phyloP scores from a whole-genome alignment of 2,797 vertebrate species.

The Otolemur crassicaudatus region DNA sequence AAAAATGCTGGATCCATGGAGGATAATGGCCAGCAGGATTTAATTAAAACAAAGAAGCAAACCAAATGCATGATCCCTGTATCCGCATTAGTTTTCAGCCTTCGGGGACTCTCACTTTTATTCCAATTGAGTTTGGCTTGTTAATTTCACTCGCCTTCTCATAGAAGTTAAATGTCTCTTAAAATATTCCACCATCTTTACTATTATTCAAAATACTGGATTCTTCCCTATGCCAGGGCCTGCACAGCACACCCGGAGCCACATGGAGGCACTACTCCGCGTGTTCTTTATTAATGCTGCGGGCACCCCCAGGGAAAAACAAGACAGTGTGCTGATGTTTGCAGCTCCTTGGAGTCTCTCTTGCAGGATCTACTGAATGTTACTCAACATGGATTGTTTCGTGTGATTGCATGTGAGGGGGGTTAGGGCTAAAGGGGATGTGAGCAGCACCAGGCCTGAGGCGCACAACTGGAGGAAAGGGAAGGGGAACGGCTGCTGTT shows the following conservation, averaged over 20 bases:
- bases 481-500: accelerated
- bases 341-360: neutral
- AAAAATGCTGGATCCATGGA: neutral
- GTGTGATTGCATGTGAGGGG: neutral
- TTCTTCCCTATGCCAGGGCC: neutral
- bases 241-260: neutral
- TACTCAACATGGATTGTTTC: neutral
- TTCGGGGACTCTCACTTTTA: neutral
- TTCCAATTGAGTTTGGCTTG: neutral
- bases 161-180: neutral
- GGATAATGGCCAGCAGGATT: neutral
- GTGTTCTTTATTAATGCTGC: accelerated
- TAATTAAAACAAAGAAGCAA: conserved; percentile 56
- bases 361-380: neutral
- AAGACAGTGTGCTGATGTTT: neutral
- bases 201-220: neutral
- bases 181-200: neutral
- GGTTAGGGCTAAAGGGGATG: accelerated
- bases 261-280: accelerated
- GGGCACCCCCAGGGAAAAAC: accelerated
- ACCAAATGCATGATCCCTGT: neutral
- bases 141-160: conserved; percentile 26
- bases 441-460: neutral
- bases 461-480: neutral
- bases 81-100: neutral